Conservation (phyloP, 2,888 invertebrate species). For the Pammene aurita region DNA sequence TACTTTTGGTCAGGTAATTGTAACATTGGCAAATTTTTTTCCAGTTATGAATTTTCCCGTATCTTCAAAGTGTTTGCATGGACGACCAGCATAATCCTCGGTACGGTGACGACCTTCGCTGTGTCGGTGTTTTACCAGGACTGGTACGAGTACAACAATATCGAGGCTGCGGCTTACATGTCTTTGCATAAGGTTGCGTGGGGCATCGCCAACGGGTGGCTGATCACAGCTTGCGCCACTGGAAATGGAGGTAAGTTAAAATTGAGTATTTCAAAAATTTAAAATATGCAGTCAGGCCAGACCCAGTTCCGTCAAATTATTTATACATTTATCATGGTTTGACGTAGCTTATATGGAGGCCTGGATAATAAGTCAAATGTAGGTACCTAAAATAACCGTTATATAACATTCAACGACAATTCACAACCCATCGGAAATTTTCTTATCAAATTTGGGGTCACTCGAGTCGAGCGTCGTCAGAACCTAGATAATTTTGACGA, state of each 20-base stretch:
- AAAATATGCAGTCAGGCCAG: too few species aligned
- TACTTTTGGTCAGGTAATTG: too few species aligned
- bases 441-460: too few species aligned
- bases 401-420: too few species aligned
- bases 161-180: constrained; percentile 86
- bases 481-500: too few species aligned
- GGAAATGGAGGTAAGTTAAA: constrained; percentile 84
- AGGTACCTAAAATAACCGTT: too few species aligned
- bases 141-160: constrained; percentile 80
- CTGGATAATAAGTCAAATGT: too few species aligned
- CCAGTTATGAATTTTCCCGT: constrained; percentile 67
- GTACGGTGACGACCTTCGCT: constrained; percentile 84
- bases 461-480: too few species aligned
- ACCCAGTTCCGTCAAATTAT: too few species aligned
- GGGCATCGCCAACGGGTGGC: constrained; percentile 87
- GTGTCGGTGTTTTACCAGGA: constrained; percentile 85
- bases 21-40: background rate
- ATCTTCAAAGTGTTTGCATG: constrained; percentile 66
- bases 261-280: background rate
- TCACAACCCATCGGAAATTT: too few species aligned
- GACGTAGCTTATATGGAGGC: too few species aligned
- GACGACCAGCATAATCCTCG: constrained; percentile 70
- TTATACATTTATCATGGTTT: too few species aligned
- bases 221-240: constrained; percentile 86
- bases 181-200: constrained; percentile 86